Evolutionary conservation across 1,140 invertebrate genomes (phyloP), one percentile per base, ranked within the genome.

Genomic region (Gonioctena quinquepunctata): DNA sequence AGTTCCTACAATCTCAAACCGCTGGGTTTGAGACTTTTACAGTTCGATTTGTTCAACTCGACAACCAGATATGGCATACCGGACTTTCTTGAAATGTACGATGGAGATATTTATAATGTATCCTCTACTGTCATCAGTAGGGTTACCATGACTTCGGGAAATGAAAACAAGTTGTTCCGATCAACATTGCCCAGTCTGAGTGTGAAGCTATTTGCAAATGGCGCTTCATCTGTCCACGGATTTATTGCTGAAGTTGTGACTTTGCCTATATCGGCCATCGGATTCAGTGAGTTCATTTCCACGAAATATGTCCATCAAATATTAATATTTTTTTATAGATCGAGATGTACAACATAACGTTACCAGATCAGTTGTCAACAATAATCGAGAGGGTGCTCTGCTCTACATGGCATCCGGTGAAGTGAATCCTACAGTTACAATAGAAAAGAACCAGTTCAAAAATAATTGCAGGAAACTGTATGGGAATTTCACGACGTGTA

Each of bases 161-260:
- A 90, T 60, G 91, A 94, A 56, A 94, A 93, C 71, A 90, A 88
- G 71, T 87, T 96, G 26, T 93, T 94, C 70, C 90, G 84, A 78
- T 94, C 92, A 0, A 86, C 86, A 57, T 89, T 90, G 18, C 90
- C 93, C 0, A 94, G 93, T 76, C 85, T 99, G 61, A 97, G 95
- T 78, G 85, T 99, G 2, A 93, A 95, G 81, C 83, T 99, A 8
- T 96, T 98, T 79, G 96, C 96, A 0, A 97, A 96, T 70, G 96
- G 97, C 33, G 96, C 96, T 0, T 94, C 94, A 50, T 91, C 90
- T 23, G 86, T 89, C n/a, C 93, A 97, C 83, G 98, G 98, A 63
- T 99, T 99, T 81, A 94, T 99, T 74, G 98, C 97, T 13, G 97
- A 99, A 86, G 89, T 99, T 63, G 91, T 99, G 0, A 97, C 96